These are phyloP conservation scores for Urophycis tenuis DNA, from an alignment of 2,797 vertebrate genomes.

Conservation along the genomic window DNA sequence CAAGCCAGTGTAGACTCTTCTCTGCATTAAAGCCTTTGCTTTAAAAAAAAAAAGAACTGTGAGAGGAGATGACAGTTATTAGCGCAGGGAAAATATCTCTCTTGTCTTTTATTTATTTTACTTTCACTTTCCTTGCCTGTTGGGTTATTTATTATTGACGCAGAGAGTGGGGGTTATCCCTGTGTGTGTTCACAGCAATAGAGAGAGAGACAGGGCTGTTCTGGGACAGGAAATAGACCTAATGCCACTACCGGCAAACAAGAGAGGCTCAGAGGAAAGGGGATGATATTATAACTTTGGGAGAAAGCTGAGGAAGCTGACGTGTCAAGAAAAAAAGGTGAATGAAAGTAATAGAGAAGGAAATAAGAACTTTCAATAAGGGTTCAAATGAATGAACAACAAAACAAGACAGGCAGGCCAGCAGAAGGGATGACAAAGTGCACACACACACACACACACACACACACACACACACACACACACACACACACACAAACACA, in stretches of 20 bases:
- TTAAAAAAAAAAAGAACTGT: too few species aligned
- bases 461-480: too few species aligned
- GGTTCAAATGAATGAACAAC: neutral
- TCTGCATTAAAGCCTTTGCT: neutral
- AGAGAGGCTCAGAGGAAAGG: neutral
- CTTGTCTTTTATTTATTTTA: constrained; percentile 40
- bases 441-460: neutral
- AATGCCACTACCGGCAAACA: constrained; percentile 37
- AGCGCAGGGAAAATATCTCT: constrained; percentile 10
- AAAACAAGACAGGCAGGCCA: neutral
- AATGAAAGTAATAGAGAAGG: neutral
- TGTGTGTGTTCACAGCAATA: constrained; percentile 47
- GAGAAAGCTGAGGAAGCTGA: neutral
- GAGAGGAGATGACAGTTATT: constrained; percentile 10
- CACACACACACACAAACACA: too few species aligned
- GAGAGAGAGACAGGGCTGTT: constrained; percentile 43
- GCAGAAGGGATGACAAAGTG: neutral
- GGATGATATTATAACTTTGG: neutral
- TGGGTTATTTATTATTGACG: constrained; percentile 60
- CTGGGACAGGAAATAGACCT: constrained; percentile 50
- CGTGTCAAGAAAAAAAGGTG: constrained; percentile 1
- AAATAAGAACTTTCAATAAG: neutral
- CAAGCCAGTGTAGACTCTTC: neutral
- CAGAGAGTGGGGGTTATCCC: constrained; percentile 28
- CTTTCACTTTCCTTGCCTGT: constrained; percentile 47